Evolutionary conservation across 1,140 invertebrate species (phyloP), one percentile per base, ranked within the genome.

Genomic region (Phymastichus coffea): DNA sequence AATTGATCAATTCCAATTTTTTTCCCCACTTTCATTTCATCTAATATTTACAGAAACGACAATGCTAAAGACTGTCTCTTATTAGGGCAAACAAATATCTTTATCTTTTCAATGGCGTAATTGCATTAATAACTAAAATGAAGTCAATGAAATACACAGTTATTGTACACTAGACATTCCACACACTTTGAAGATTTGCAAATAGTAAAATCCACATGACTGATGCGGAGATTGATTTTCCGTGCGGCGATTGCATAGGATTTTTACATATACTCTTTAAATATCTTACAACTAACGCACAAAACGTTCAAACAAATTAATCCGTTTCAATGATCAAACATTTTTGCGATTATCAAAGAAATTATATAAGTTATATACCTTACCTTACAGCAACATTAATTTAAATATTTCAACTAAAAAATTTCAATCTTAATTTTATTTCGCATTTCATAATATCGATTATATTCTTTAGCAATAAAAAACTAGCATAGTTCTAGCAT

Each of bases 321-420:
- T n/a, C n/a, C n/a, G n/a, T n/a, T n/a, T n/a, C n/a, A n/a, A n/a
- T n/a, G n/a, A n/a, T n/a, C n/a, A n/a, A n/a, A n/a, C n/a, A n/a
- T n/a, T n/a, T n/a, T n/a, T n/a, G n/a, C n/a, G n/a, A n/a, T 47
- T 47, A 47, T 48, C 28, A 35, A 48, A 30, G 20, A 19, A 33
- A 8, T 48, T 52, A 22, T 22, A 25, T 38, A 52, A 52, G 37
- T 33, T n/a, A n/a, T n/a, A n/a, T n/a, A n/a, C n/a, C n/a, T 48
- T 35, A 17, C 28, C 28, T 48, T 20, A 10, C 46, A 19, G 17
- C 46, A 19, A 30, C 0, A 17, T 8, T n/a, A n/a, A n/a, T n/a
- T n/a, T n/a, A n/a, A n/a, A n/a, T n/a, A n/a, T n/a, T n/a, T n/a
- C n/a, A n/a, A n/a, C n/a, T n/a, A n/a, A n/a, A 23, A 22, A 44